These are phyloP conservation scores for Psephotus haematonotus DNA, from an alignment of 2,113 vertebrate genomes.

Conservation along the genomic window DNA sequence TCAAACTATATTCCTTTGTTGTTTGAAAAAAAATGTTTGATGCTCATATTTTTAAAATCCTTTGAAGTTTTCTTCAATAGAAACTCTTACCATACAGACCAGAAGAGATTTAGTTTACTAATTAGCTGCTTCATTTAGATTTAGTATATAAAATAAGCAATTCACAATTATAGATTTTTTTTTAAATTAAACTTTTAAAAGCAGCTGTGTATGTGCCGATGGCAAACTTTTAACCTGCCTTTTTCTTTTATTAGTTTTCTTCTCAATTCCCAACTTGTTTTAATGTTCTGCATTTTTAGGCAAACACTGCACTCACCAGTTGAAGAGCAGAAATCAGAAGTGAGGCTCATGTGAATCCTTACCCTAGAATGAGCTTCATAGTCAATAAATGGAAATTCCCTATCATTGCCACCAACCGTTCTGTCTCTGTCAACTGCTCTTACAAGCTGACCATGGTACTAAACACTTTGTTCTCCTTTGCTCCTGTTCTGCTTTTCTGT, in stretches of 20 bases:
- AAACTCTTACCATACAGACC: slow-evolving; percentile 2
- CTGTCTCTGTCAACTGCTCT: not conserved
- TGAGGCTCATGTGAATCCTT: not conserved
- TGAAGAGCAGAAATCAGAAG: not conserved
- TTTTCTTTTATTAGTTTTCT: not conserved
- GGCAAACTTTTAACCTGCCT: slow-evolving; percentile 34
- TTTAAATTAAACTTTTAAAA: slow-evolving; percentile 36
- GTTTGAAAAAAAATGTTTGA: slow-evolving; percentile 62
- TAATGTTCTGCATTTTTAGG: not conserved
- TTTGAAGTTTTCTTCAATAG: slow-evolving; percentile 71
- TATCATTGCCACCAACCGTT: not conserved
- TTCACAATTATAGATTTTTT: slow-evolving; percentile 25
- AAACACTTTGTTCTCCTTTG: not conserved
- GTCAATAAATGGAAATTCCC: not conserved
- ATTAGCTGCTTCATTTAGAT: slow-evolving; percentile 55
- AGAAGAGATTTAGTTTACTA: slow-evolving; percentile 48
- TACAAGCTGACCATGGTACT: not conserved
- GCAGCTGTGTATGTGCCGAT: not conserved
- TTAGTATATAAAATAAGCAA: slow-evolving; percentile 38
- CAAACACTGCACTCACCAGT: not conserved
- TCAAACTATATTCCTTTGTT: slow-evolving; percentile 46
- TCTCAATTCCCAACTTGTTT: not conserved
- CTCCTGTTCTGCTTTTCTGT: not conserved
- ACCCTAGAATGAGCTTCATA: not conserved
- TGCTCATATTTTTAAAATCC: slow-evolving; percentile 48